Evolutionary conservation across 2,888 invertebrate genomes (phyloP), one percentile per base, ranked within the genome.

Genomic region (Tiphia femorata): DNA sequence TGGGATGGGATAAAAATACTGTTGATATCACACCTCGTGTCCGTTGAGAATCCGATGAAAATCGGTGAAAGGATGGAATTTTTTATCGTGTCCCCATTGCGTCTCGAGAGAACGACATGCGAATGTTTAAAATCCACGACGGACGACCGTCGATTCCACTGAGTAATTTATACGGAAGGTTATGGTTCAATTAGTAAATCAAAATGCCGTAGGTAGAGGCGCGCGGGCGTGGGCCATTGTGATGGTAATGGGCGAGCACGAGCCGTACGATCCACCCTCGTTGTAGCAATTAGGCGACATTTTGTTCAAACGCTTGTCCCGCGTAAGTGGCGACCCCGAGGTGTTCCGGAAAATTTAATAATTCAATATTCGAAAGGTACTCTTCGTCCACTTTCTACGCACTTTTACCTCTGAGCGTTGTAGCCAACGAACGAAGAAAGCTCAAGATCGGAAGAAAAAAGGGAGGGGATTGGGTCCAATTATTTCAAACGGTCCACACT

Each of bases 111-210:
- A 3, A 8, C 14, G 30, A 29, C 27, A 14, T 29, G 12, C 7
- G 37, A 23, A 16, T 14, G 38, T 50, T 49, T 35, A 29, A 5
- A 30, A 55, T 35, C 37, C n/a, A 25, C 16, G 20, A 41, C 16
- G 30, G 12, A 43, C 27, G 6, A 41, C 30, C 14, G 20, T 44
- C 44, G 53, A 51, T 64, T 50, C 35, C 44, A 25, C 73, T 74
- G 67, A 75, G 75, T 73, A 65, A 76, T 71, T 66, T 60, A 73
- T 62, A 64, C 55, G 62, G 58, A 66, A 69, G 61, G 58, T 70
- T 73, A 68, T 65, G 58, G 65, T 70, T 73, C 70, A 73, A 76
- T 73, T 73, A 75, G 71, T 65, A 63, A 64, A 65, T 67, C 63
- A 63, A 59, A 67, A 67, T 62, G 56, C 58, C 27, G 29, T 17